Conservation (phyloP, 2,888 invertebrate genomes). For the Metacarcinus magister region DNA sequence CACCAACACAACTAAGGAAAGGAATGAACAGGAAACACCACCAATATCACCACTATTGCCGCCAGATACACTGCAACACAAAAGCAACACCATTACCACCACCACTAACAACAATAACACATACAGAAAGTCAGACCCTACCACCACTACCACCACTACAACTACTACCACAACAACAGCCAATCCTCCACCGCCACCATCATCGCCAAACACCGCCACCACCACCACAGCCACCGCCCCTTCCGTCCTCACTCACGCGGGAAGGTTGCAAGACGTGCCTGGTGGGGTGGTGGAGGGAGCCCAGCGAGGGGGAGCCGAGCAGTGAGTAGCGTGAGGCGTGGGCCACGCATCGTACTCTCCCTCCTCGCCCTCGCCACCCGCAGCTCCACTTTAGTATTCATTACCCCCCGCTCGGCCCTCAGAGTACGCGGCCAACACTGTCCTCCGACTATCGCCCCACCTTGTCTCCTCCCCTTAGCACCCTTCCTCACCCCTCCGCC, state of each 20-base stretch:
- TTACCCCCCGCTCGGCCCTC: slow-evolving; percentile 45
- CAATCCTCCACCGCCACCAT: background rate
- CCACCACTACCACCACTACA: background rate
- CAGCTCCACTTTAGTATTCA: slow-evolving; percentile 48
- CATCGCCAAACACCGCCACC: background rate
- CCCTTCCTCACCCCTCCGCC: background rate
- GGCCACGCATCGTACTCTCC: slow-evolving; percentile 21
- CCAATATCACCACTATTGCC: background rate
- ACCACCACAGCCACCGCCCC: slow-evolving; percentile 41
- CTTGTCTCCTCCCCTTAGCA: background rate
- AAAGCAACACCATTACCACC: background rate
- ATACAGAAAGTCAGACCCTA: background rate
- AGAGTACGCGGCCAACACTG: slow-evolving; percentile 29
- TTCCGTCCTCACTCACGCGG: slow-evolving; percentile 40
- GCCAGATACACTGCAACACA: background rate
- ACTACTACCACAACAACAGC: background rate
- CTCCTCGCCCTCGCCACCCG: slow-evolving; percentile 21
- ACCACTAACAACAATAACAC: background rate
- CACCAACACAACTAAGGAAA: background rate
- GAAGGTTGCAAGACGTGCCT: slow-evolving; percentile 18
- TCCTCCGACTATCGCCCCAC: background rate
- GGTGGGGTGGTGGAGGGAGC: background rate
- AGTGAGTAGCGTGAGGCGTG: slow-evolving; percentile 18
- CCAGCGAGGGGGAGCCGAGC: background rate
- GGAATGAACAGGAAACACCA: background rate